Evolutionary conservation across 2,888 invertebrate genomes (phyloP).

Genomic region (Nebria salina): DNA sequence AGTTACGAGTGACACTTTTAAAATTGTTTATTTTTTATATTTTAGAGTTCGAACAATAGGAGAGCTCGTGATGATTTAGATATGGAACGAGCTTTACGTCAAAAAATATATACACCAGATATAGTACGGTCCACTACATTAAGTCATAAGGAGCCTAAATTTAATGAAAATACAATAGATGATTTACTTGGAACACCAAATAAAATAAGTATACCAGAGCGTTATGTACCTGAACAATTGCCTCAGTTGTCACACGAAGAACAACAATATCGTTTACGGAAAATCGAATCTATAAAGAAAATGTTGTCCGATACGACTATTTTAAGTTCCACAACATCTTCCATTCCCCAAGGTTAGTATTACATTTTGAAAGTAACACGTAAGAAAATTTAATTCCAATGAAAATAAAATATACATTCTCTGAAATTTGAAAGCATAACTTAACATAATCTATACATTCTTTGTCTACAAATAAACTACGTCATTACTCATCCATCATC

Average conservation of each 20-base stretch:
- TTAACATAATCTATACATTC: too few relatives aligned
- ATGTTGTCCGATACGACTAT: conserved; percentile 82
- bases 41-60: conserved; percentile 64
- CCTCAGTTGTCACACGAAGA: conserved; percentile 88
- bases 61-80: conserved; percentile 86
- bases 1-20: too few relatives aligned
- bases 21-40: not conserved
- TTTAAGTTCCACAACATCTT: conserved; percentile 55
- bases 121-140: conserved; percentile 83
- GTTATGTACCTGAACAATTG: conserved; percentile 90
- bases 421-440: too few relatives aligned
- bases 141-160: conserved; percentile 71
- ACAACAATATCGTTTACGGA: conserved; percentile 82
- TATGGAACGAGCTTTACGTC: conserved; percentile 84
- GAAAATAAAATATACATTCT: too few relatives aligned
- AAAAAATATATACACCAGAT: conserved; percentile 82
- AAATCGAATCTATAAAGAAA: conserved; percentile 90
- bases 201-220: conserved; percentile 90
- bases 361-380: not conserved
- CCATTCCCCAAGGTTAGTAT: conserved; percentile 13
- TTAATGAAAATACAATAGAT: conserved; percentile 86
- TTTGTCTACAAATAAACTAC: too few relatives aligned
- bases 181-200: conserved; percentile 86
- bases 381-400: too few relatives aligned
- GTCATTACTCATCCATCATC: too few relatives aligned